Base-by-base conservation (phyloP, 1,140 invertebrate species). In the Lutraria rhynchaena region DNA sequence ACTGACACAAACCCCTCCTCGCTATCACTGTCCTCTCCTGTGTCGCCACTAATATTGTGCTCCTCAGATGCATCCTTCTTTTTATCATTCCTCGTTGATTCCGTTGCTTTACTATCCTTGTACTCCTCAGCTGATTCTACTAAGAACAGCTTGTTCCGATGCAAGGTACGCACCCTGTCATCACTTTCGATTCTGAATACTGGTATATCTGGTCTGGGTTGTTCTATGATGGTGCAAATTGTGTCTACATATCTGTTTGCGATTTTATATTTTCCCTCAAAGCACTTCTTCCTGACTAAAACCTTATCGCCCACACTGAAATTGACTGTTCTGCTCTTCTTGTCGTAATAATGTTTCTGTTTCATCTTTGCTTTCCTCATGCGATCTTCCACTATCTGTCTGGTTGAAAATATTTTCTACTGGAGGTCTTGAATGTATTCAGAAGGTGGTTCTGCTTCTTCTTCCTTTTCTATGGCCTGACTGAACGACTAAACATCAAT, bases 261-360 rank as follows among this genome's bases (percentile, higher is more conserved):
- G n/a, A n/a, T n/a, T n/a, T n/a, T n/a, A n/a, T 73, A 51, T 57
- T 73, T 73, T 31, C 70, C 70, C 19, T 73, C 35, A 55, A 73
- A 73, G 9, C 2, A 24, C 24, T 55, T 29, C 15, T 29, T 73
- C 27, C 57, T 73, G 15, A 73, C 70, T 41, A 73, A 41, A 27
- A 73, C 70, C 37, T 31, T 73, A 33, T 73, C 70, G 13, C 70
- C 70, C 17, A 60, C 35, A 17, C 35, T 22, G 75, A 55, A 49
- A 83, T 57, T n/a, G n/a, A 60, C 51, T 37, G 33, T 55, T 81
- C 22, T 41, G 17, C 37, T 55, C 15, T 61, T 57, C 19, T 35
- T 44, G 49, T 70, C 77, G 46, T 70, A 81, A 27, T 0, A 1
- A 13, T 69, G n/a, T 31, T 81, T 81, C 41, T 81, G 77, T 41